Percentiles rank a stretch among this genome's conserved stretches.
Evolutionary conservation across 2,888 invertebrate species (phyloP).

Genomic region (Aproaerema taeniolella): DNA sequence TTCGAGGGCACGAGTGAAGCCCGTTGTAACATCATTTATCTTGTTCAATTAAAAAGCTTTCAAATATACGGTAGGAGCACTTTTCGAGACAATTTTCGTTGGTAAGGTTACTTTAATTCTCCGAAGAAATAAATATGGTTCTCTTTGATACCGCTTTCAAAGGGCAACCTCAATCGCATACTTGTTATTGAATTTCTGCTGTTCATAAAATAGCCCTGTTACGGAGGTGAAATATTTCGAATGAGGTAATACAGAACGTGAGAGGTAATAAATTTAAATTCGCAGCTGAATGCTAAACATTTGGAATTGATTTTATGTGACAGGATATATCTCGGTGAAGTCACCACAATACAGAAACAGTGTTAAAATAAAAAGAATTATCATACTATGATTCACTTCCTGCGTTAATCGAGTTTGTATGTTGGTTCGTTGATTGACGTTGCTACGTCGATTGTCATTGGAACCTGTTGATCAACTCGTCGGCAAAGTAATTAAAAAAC

Average conservation of each 20-base stretch:
- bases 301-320: neutral
- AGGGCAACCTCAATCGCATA: no score
- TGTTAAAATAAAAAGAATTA: neutral
- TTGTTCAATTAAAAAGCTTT: neutral
- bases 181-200: no score
- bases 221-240: no score
- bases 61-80: neutral
- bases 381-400: conserved; percentile 2
- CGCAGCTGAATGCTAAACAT: no score
- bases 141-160: no score
- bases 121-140: no score
- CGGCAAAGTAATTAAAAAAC: no score
- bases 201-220: no score
- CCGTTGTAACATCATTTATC: neutral
- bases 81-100: neutral
- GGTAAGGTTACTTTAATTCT: neutral
- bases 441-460: no score
- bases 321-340: neutral
- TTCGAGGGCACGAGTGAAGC: neutral
- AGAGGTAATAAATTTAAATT: no score
- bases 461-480: no score
- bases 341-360: neutral
- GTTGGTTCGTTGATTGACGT: neutral
- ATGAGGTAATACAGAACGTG: no score
- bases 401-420: neutral